Base-by-base conservation (phyloP, 2,113 vertebrate genomes). In the Otolemur garnettii region DNA sequence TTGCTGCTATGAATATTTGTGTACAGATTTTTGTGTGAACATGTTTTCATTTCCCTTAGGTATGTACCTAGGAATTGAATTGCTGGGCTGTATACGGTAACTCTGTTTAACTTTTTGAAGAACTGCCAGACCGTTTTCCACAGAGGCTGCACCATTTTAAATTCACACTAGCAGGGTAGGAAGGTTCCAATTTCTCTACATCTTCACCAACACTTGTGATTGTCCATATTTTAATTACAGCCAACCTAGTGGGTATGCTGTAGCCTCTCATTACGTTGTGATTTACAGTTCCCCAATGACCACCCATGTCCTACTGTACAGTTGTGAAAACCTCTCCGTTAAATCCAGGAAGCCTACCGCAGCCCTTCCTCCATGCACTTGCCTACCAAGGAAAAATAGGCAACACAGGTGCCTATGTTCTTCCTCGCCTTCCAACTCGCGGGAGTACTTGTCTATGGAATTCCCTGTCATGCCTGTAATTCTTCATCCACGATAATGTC, bases 401-500 rank as follows among this genome's bases (percentile, higher is more conserved):
- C 0, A 98, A 8, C 99, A 97, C 98, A 99, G 97, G 95, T 97
- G 55, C 99, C 98, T 99, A 96, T 99, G 99, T 96, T 99, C 99
- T 17, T 99, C 98, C 0, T 98, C 98, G 79, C 98, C 97, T 0
- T 99, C 98, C 97, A 99, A 99, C 94, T 99, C 98, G 78, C 97
- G 81, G 96, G 99, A 99, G 95, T 99, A 97, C 96, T 98, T 99
- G 30, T 99, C 99, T 98, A 99, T 98, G 97, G 99, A 99, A 85
- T 89, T 82, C 97, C 96, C 98, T 99, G 98, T 66, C 99, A 97
- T 77, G 98, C 97, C 92, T 99, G 99, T 97, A 99, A 99, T 68
- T 98, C 98, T 5, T 99, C 98, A 92, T 99, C 99, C 98, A 99
- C 99, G 85, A 99, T 99, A 87, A 99, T 99, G 91, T 99, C 98